These are phyloP conservation scores for Sparidentex hasta DNA, from an alignment of 2,797 vertebrate species.

Conservation along the genomic window DNA sequence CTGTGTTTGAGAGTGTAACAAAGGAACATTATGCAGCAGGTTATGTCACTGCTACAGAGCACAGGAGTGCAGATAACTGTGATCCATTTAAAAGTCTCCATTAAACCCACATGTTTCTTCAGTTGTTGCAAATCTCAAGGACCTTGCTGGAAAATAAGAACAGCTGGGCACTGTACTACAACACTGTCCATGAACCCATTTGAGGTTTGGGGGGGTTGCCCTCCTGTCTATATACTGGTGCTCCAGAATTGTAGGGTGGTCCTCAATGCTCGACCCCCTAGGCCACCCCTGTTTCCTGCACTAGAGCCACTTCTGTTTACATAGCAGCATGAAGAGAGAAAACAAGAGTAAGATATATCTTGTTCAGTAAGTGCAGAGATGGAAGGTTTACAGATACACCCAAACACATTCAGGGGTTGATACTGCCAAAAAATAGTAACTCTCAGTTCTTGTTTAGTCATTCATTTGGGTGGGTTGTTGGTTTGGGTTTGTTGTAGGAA, in stretches of 20 bases:
- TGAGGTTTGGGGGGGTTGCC: constrained; percentile 55
- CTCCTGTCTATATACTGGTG: constrained; percentile 56
- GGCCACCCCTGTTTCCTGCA: constrained; percentile 42
- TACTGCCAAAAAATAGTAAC: constrained; percentile 22
- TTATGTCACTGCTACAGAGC: constrained; percentile 34
- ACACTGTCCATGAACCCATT: constrained; percentile 63
- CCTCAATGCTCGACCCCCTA: constrained; percentile 44
- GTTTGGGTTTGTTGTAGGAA: not conserved
- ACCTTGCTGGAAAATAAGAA: constrained; percentile 52
- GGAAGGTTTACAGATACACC: constrained; percentile 56
- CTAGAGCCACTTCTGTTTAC: constrained; percentile 57
- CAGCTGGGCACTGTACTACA: constrained; percentile 76
- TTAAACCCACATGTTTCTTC: constrained; percentile 51
- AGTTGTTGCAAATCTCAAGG: constrained; percentile 40
- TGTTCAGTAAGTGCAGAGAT: constrained; percentile 52
- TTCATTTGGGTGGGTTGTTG: constrained; percentile 16
- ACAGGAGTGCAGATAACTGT: constrained; percentile 36
- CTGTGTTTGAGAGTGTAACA: constrained; percentile 20
- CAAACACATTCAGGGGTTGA: constrained; percentile 44
- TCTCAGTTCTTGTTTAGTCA: constrained; percentile 47
- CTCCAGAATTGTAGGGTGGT: constrained; percentile 71
- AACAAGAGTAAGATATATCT: constrained; percentile 37
- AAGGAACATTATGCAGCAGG: constrained; percentile 17
- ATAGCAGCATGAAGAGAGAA: constrained; percentile 10
- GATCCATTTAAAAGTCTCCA: constrained; percentile 44